These are phyloP conservation scores for Apteryx mantelli DNA, from an alignment of 2,113 vertebrate species.

Conservation along the genomic window DNA sequence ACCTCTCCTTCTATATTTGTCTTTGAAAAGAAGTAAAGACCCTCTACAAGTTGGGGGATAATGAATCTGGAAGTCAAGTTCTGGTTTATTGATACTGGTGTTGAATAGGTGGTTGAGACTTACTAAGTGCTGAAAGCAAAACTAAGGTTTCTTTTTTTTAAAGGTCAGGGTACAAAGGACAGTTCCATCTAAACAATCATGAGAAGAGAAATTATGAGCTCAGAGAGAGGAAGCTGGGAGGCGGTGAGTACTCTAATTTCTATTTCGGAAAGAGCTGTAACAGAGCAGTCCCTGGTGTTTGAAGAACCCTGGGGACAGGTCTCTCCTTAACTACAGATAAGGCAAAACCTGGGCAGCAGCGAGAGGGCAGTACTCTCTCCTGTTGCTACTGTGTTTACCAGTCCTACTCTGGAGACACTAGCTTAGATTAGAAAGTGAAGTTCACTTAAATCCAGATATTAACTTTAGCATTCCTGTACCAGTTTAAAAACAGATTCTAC, in stretches of 20 bases:
- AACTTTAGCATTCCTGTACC: background rate
- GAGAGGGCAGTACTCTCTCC: background rate
- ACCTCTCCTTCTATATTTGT: background rate
- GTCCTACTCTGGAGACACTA: background rate
- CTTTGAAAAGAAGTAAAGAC: background rate
- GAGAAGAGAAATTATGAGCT: background rate
- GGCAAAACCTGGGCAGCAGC: background rate
- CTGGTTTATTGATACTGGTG: rapidly evolving
- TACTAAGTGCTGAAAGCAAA: rapidly evolving
- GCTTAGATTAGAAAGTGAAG: background rate
- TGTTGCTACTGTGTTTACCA: background rate
- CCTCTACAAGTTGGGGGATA: background rate
- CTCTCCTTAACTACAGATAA: background rate
- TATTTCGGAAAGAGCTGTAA: background rate
- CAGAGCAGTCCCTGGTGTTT: background rate
- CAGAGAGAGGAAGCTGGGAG: background rate
- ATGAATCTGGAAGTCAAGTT: background rate
- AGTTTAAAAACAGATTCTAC: background rate
- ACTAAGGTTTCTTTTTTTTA: background rate
- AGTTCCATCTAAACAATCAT: background rate
- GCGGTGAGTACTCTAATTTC: background rate
- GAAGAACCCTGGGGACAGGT: too few relatives aligned
- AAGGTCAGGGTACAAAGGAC: background rate
- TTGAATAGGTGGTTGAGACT: background rate
- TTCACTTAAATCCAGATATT: background rate